Base-by-base conservation (phyloP, 2,888 invertebrate genomes). In the Phengaris arion region DNA sequence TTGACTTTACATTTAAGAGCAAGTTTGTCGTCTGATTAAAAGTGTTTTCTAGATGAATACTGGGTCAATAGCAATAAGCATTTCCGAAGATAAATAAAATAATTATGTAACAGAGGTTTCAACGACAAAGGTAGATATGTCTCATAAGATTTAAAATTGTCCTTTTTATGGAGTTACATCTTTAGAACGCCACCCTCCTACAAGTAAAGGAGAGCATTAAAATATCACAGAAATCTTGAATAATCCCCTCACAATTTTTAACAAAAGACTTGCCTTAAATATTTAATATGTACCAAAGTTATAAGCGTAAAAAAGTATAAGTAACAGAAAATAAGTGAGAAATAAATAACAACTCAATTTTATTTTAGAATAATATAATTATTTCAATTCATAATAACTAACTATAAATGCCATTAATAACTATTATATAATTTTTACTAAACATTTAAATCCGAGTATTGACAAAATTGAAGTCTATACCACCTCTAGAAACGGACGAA, bases 301-400 rank as follows among this genome's bases (percentile, higher is more conserved):
- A 48, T 48, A 6, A 7, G 48, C 5, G 48, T 48, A 9, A 48
- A 48, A 48, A 8, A 4, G 48, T 64, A 12, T 0, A 45, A 6
- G 45, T 64, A 64, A 22, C 59, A 5, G 10, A 64, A 2, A 52
- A 48, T 15, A 69, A 51, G 55, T 69, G 48, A 57, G 13, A 70
- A 57, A 70, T 78, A 91, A 93, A 93, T 93, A 86, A 93, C 80
- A 93, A 92, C 84, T 85, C 90, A 3, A 84, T 87, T 81, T 89
- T 92, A 92, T 93, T 93, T 93, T 92, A 92, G 93, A 93, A 93
- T 93, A 93, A 93, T 93, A 93, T 93, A 93, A 93, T 93, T 93
- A 93, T 92, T 91, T 93, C 89, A 93, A 93, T 93, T 92, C 86
- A 91, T 92, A 92, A 90, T 93, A 92, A 92, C 93, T 93, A 93